Evolutionary conservation across 2,888 invertebrate species (phyloP), one percentile per base, ranked within the genome.

Genomic region (Aproaerema taeniolella): DNA sequence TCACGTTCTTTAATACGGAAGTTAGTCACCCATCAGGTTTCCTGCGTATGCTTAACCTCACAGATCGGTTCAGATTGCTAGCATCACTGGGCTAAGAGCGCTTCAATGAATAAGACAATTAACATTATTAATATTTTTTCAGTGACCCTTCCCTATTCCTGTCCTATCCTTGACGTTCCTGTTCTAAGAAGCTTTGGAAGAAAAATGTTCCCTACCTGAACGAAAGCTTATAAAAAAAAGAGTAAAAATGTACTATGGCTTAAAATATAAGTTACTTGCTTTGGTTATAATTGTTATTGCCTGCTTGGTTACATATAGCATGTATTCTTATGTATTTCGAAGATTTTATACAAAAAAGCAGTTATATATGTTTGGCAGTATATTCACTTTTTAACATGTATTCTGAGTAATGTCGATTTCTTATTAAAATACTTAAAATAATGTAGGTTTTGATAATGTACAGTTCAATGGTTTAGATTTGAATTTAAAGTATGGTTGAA

Each of bases 291-390:
- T 69, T 20, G 25, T 63, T 1, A 16, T 56, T 0, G 59, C 67
- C 2, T 63, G 64, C 37, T 1, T 75, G 2, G 20, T 71, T 5
- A 64, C 54, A 1, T 77, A 69, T 45, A 66, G 58, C 38, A 65
- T 71, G 62, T 77, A 77, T 49, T 40, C 67, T 0, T 65, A 70
- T 37, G 61, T 71, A 0, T 71, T 74, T 39, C 55, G 71, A 39
- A 55, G 50, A n/a, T 51, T 58, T 12, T 53, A 52, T 11, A 58
- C 50, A 16, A 67, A 62, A 43, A 61, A 61, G 2, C 53, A 63
- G 32, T 37, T 61, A 17, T 55, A 55, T 31, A 38, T 68, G 36
- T 46, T 76, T 10, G 68, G 69, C 11, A 67, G 54, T 49, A 56
- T 71, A 38, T 69, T 71, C 25, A 59, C 63, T 2, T 62, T 58